Base-by-base conservation (phyloP, 2,113 vertebrate species). In the Siphamia tubifer region DNA sequence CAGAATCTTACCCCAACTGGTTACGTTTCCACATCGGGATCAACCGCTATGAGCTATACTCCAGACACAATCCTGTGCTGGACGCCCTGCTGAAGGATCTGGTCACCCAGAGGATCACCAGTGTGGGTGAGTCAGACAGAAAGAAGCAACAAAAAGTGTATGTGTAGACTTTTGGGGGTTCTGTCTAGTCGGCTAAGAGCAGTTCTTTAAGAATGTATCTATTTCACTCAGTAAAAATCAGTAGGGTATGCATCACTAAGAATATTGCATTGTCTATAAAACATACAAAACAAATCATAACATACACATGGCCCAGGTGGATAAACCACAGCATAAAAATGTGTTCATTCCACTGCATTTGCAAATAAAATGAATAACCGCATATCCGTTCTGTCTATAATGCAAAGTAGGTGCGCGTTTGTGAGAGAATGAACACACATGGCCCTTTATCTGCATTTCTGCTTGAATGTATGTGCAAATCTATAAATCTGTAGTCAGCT, bases 1-100 rank as follows among this genome's bases (percentile, higher is more conserved):
- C 92, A 21, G 96, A 98, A 34, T 93, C 95, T 28, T 99, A 98
- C 64, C 98, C 98, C 63, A 98, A 97, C 93, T 99, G 98, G 98
- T 90, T 99, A 55, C 96, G 95, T 66, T 98, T 99, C 90, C 98
- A 99, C 90, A 91, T 96, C 12, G 96, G 96, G 68, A 97, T 99
- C 78, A 99, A 96, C 86, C 96, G 96, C 10, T 96, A 96, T 0
- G 96, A 98, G 90, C 68, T 99, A 28, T 99, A 98, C 83, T 94
- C 95, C 73, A 90, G 96, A 63, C 92, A 94, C 77, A 96, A 91
- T 62, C 94, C 93, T 0, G 94, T 92, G 11, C 91, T 97, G 28
- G 94, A 94, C 0, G 93, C 92, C 11, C 87, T 99, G 60, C 92
- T 98, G 13, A 93, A 91, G 21, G 97, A 99, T 87, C 93, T 99